Percentiles rank a stretch among this genome's conserved stretches.
These are phyloP conservation scores for Ophion ellenae DNA, from an alignment of 2,888 invertebrate genomes.

Conservation along the genomic window DNA sequence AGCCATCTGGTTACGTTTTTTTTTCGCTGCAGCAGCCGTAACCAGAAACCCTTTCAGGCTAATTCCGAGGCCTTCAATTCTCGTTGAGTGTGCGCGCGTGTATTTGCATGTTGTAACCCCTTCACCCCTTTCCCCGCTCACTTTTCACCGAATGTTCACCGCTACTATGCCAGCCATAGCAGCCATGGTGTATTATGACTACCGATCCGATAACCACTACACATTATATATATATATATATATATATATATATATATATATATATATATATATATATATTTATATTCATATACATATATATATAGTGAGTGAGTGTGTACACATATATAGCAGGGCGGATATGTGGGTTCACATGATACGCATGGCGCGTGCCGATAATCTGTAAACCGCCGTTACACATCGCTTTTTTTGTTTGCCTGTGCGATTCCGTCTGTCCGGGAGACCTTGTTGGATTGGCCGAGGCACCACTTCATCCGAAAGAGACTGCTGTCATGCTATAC, in stretches of 20 bases:
- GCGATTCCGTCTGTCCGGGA: neutral
- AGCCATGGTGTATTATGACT: slow-evolving; percentile 64
- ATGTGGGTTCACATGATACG: slow-evolving; percentile 24
- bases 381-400: slow-evolving; percentile 20
- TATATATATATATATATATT: neutral
- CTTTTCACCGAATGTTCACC: slow-evolving; percentile 55
- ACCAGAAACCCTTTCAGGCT: slow-evolving; percentile 70
- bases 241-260: neutral
- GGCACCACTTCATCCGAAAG: neutral
- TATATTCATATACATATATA: neutral
- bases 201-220: slow-evolving; percentile 59
- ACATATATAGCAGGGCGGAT: slow-evolving; percentile 1
- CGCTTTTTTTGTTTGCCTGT: slow-evolving; percentile 6
- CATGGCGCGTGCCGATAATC: slow-evolving; percentile 60
- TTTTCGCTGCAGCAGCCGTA: slow-evolving; percentile 59
- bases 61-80: slow-evolving; percentile 66
- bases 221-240: slow-evolving; percentile 1
- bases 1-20: slow-evolving; percentile 74
- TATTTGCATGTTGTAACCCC: slow-evolving; percentile 56
- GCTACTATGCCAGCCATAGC: slow-evolving; percentile 62
- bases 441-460: neutral
- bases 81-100: slow-evolving; percentile 60
- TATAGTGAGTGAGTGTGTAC: neutral
- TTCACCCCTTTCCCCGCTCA: slow-evolving; percentile 31
- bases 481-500: neutral